These are phyloP conservation scores for Leucoraja erinaceus DNA, from an alignment of 2,113 vertebrate species.

Conservation along the genomic window DNA sequence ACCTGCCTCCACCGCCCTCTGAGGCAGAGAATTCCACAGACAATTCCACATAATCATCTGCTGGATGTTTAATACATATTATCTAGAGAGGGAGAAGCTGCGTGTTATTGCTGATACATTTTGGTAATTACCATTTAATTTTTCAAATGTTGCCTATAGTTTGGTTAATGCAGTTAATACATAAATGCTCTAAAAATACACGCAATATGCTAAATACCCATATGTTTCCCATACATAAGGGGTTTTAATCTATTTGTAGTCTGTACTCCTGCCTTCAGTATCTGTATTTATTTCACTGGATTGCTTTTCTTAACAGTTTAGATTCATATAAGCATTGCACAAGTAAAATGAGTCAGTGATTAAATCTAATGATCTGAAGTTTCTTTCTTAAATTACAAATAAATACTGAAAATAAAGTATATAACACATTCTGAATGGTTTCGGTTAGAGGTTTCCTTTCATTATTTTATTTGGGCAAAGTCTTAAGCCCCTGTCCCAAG, in stretches of 20 bases:
- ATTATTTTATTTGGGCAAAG: not conserved
- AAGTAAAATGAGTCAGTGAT: not conserved
- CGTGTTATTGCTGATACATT: not conserved
- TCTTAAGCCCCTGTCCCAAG: too few relatives aligned
- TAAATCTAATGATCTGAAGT: not conserved
- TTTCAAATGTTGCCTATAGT: not conserved
- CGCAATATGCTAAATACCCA: too few relatives aligned
- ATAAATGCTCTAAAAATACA: too few relatives aligned
- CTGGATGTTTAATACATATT: not conserved
- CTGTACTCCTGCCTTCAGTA: not conserved
- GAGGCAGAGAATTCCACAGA: too few relatives aligned
- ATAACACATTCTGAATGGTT: not conserved
- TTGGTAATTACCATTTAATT: not conserved
- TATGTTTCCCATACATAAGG: too few relatives aligned
- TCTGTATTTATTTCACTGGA: not conserved
- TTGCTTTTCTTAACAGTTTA: not conserved
- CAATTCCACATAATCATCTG: too few relatives aligned
- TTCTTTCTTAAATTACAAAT: constrained; percentile 3
- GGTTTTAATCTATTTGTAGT: too few relatives aligned
- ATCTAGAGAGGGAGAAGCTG: too few relatives aligned
- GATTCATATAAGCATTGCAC: too few relatives aligned
- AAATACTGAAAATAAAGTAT: not conserved
- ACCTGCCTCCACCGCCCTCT: too few relatives aligned
- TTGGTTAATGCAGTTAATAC: not conserved
- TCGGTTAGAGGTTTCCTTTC: not conserved